Conservation (phyloP, 2,888 invertebrate genomes). For the Therioaphis trifolii region DNA sequence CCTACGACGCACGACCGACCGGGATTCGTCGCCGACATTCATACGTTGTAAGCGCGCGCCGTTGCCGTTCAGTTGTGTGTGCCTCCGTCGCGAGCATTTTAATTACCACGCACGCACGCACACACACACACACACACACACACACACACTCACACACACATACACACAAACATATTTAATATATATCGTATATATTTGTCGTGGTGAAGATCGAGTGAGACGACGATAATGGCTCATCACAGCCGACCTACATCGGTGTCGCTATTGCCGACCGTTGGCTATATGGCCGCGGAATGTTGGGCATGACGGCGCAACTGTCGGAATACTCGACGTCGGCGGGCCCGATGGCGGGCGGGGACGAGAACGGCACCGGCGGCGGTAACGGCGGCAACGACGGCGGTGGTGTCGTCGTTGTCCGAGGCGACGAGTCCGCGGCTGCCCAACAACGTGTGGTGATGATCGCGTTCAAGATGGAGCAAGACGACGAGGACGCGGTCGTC, state of each 20-base stretch:
- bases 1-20: no score
- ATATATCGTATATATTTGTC: no score
- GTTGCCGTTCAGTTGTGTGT: slow-evolving; percentile 13
- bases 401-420: not conserved
- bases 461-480: slow-evolving; percentile 45
- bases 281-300: not conserved
- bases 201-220: slow-evolving; percentile 35
- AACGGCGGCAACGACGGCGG: not conserved
- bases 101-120: not conserved
- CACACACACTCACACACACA: no score
- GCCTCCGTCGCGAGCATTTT: not conserved
- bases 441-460: slow-evolving; percentile 46
- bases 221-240: no score
- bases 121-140: no score
- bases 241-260: slow-evolving; percentile 26
- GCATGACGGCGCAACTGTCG: slow-evolving; percentile 46
- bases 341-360: slow-evolving; percentile 17
- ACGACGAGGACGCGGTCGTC: not conserved
- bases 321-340: slow-evolving; percentile 39
- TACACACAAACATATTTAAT: no score
- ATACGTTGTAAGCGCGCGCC: not conserved
- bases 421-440: no score
- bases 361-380: slow-evolving; percentile 3
- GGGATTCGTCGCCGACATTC: slow-evolving; percentile 38
- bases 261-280: not conserved